A percentile compares a stretch with the other conserved stretches of the same genome.
Conservation (phyloP, 2,113 vertebrate species). For the Melanerpes formicivorus region DNA sequence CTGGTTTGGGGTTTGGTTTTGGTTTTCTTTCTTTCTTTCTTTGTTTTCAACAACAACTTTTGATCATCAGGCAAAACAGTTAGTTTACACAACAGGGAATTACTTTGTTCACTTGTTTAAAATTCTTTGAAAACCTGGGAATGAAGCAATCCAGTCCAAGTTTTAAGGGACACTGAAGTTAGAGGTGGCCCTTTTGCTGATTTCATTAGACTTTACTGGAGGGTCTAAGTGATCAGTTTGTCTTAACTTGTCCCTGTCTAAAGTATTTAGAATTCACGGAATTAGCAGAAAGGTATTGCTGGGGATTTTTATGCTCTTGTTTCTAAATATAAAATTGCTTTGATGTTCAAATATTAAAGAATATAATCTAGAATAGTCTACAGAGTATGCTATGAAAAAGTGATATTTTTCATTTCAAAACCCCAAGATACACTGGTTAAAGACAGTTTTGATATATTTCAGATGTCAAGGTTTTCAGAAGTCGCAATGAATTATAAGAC, state of each 20-base stretch:
- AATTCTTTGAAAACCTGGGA: not conserved
- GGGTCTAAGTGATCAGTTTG: not conserved
- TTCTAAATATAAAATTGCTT: slow-evolving; percentile 8
- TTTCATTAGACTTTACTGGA: not conserved
- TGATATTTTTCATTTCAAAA: not conserved
- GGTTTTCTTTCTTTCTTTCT: not conserved
- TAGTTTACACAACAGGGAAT: not conserved
- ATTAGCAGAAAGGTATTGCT: not conserved
- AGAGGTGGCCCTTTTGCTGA: not conserved
- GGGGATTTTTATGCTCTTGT: not conserved
- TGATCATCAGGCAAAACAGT: not conserved
- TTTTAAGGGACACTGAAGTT: not conserved
- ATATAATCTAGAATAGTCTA: not conserved
- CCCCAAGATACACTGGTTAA: not conserved
- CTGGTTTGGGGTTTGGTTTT: not conserved
- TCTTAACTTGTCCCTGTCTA: not conserved
- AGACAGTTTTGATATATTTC: not conserved
- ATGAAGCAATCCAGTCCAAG: not conserved
- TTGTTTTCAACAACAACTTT: not conserved
- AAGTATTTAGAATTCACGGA: not conserved
- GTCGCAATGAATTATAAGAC: not conserved
- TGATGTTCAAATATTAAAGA: not conserved
- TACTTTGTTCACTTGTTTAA: not conserved
- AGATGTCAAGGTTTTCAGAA: not conserved
- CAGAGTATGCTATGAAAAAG: not conserved